Conservation (phyloP, 2,888 invertebrate species). For the Heliconius aoede region DNA sequence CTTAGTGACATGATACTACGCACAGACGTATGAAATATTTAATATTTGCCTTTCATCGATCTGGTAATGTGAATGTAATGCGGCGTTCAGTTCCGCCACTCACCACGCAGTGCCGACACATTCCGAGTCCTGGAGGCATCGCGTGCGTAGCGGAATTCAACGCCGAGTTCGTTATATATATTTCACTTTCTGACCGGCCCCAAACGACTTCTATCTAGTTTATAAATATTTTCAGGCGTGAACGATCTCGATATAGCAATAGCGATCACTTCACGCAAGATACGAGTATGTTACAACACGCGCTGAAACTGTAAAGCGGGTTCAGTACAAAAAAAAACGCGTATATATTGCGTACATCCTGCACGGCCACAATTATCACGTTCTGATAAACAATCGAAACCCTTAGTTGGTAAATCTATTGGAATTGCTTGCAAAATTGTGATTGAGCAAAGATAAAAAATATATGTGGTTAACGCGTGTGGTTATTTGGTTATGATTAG, state of each 20-base stretch:
- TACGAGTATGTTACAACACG: constrained; percentile 38
- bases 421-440: constrained; percentile 37
- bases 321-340: constrained; percentile 32
- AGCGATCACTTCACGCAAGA: constrained; percentile 35
- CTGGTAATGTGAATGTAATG: no score
- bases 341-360: constrained; percentile 45
- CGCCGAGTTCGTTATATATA: no score
- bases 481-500: neutral
- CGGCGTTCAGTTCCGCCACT: no score
- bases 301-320: constrained; percentile 38
- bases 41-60: no score
- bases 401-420: constrained; percentile 41
- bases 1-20: no score
- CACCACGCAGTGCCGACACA: no score
- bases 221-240: constrained; percentile 24
- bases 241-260: constrained; percentile 30
- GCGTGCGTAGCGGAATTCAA: no score
- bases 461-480: neutral
- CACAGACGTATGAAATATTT: no score
- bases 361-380: constrained; percentile 56
- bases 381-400: constrained; percentile 58
- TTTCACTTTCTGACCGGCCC: no score
- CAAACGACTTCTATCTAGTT: neutral
- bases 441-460: no score
- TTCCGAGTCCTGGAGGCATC: no score